phyloP scores from a whole-genome alignment of 2,797 vertebrate species.

The Parotocinclus haroldoi region DNA sequence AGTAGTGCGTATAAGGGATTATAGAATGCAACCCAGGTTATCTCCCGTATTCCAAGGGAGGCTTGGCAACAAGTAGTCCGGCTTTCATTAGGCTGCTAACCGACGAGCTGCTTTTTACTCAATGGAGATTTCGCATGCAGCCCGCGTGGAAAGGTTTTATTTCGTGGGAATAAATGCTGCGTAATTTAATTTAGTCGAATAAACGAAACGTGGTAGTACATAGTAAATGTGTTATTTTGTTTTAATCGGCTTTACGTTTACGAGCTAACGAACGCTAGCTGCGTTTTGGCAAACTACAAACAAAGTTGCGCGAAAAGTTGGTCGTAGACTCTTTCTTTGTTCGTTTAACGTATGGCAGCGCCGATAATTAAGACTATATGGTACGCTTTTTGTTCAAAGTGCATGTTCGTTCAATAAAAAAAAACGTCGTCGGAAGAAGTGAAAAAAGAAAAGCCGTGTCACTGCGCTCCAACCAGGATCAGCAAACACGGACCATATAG shows the following conservation, averaged over 20 bases:
- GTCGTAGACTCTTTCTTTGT: background rate
- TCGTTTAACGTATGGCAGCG: background rate
- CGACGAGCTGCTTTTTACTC: background rate
- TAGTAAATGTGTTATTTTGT: background rate
- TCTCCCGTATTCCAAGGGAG: constrained; percentile 12
- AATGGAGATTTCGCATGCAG: background rate
- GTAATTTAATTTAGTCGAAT: background rate
- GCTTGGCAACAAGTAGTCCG: constrained; percentile 29
- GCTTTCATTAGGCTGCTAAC: constrained; percentile 2
- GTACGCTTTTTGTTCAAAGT: too few species aligned
- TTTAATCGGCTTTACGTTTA: background rate
- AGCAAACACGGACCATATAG: too few species aligned
- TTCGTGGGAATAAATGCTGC: background rate
- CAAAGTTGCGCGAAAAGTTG: background rate
- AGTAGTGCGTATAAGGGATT: background rate
- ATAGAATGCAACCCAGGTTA: constrained; percentile 33
- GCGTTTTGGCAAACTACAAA: background rate
- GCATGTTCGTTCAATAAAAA: too few species aligned
- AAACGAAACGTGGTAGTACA: background rate
- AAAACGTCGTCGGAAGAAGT: too few species aligned
- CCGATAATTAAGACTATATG: background rate
- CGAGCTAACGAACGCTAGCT: constrained; percentile 15
- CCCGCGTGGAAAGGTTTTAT: background rate
- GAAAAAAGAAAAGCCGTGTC: too few species aligned
- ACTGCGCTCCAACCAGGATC: too few species aligned